Evolutionary conservation across 1,140 invertebrate species (phyloP).

Genomic region (Temnothorax longispinosus): DNA sequence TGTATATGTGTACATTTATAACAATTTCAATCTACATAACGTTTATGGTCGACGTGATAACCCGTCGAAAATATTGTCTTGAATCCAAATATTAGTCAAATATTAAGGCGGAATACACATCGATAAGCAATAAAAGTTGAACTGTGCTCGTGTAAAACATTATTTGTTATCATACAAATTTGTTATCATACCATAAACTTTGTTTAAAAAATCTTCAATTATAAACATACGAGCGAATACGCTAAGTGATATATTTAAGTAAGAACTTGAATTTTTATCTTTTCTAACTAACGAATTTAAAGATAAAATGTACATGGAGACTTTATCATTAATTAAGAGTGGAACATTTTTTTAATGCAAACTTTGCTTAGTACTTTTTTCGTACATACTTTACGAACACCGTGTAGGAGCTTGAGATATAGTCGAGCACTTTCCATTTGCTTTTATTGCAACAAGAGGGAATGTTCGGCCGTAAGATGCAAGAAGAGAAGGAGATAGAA

Average conservation of each 20-base stretch:
- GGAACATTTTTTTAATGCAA: neutral
- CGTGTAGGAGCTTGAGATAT: slow-evolving; percentile 16
- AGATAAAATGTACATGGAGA: neutral
- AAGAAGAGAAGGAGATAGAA: slow-evolving; percentile 54
- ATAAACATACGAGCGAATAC: neutral
- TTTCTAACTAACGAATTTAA: neutral
- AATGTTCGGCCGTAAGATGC: slow-evolving; percentile 50
- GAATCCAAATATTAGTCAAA: neutral
- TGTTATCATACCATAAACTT: neutral
- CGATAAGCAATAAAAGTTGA: neutral
- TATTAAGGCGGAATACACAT: neutral
- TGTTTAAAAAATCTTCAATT: neutral
- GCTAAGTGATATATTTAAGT: neutral
- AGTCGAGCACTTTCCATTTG: slow-evolving; percentile 38
- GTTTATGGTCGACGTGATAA: neutral
- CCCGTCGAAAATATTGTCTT: neutral
- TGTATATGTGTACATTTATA: slow-evolving; percentile 42
- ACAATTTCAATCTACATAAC: slow-evolving; percentile 49
- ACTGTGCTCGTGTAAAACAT: neutral
- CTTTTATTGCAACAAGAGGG: slow-evolving; percentile 44
- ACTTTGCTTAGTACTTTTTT: neutral
- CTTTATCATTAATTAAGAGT: slow-evolving; percentile 19
- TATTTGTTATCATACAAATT: neutral
- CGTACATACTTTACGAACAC: slow-evolving; percentile 35
- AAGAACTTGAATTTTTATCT: neutral